Conservation (phyloP, 1,140 invertebrate genomes). For the Lepidurus arcticus region DNA sequence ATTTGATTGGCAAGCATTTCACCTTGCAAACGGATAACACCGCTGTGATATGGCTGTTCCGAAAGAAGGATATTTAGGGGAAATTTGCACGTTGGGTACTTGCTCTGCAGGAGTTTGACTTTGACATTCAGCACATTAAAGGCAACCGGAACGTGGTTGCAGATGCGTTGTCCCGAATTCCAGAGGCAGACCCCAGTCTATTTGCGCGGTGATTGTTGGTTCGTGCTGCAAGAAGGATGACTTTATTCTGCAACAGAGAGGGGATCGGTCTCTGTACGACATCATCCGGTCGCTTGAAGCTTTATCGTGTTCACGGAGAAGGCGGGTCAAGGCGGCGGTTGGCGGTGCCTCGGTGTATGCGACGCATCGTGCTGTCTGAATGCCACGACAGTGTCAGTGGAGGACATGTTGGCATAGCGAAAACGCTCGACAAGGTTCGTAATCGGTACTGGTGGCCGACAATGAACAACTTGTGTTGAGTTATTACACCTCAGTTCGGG, state of each 20-base stretch:
- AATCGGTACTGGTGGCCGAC: slow-evolving; percentile 37
- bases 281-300: not conserved
- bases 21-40: too few species aligned
- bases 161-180: slow-evolving; percentile 14
- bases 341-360: slow-evolving; percentile 24
- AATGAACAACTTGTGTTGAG: slow-evolving; percentile 23
- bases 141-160: slow-evolving; percentile 20
- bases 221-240: not conserved
- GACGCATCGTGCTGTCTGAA: slow-evolving; percentile 23
- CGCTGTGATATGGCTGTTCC: slow-evolving; percentile 43
- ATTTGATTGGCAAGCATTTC: too few species aligned
- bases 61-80: slow-evolving; percentile 11
- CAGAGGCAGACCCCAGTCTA: not conserved
- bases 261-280: not conserved
- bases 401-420: slow-evolving; percentile 38
- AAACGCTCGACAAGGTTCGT: slow-evolving; percentile 35
- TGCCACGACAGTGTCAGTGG: slow-evolving; percentile 36
- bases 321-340: slow-evolving; percentile 19
- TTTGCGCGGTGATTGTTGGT: not conserved
- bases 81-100: slow-evolving; percentile 19
- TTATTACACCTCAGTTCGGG: too few species aligned
- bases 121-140: not conserved
- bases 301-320: not conserved
- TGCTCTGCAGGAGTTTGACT: not conserved
- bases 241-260: not conserved